Conservation (phyloP, 1,140 invertebrate species). For the Heliothis subflexa region DNA sequence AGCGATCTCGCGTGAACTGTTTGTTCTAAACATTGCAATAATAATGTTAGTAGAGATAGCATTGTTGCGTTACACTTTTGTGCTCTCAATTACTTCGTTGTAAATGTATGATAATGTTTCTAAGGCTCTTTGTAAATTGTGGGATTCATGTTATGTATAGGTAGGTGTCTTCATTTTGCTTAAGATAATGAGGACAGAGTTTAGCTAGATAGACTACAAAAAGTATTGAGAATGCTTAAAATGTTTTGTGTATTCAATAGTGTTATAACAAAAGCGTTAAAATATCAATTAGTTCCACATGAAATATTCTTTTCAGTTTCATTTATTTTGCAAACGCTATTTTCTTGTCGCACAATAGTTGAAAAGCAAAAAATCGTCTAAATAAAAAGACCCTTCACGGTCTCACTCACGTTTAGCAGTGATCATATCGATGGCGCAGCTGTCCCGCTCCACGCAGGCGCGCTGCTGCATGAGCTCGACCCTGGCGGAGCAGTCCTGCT, state of each 20-base stretch:
- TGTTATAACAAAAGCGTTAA: too few species aligned
- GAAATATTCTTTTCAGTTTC: too few species aligned
- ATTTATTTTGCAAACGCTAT: not conserved
- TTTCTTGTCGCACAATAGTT: not conserved
- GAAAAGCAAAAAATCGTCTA: not conserved
- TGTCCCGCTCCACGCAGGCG: conserved; percentile 88
- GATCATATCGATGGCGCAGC: conserved; percentile 90
- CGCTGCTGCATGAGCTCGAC: conserved; percentile 89
- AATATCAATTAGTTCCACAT: too few species aligned
- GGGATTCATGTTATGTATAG: not conserved
- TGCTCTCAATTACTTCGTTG: not conserved
- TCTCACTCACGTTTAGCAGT: conserved; percentile 89
- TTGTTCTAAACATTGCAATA: not conserved
- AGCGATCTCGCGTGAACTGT: conserved; percentile 10
- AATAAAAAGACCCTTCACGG: not conserved
- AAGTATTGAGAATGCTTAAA: too few species aligned
- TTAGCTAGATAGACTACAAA: too few species aligned
- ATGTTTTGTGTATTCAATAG: too few species aligned
- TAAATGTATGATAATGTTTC: too few species aligned
- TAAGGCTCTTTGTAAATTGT: too few species aligned
- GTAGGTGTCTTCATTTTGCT: too few species aligned
- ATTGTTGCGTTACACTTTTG: not conserved
- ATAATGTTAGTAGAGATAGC: not conserved
- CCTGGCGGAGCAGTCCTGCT: conserved; percentile 87
- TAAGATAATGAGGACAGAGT: too few species aligned